Conservation (phyloP, 1,140 invertebrate genomes). For the Amphibalanus amphitrite region DNA sequence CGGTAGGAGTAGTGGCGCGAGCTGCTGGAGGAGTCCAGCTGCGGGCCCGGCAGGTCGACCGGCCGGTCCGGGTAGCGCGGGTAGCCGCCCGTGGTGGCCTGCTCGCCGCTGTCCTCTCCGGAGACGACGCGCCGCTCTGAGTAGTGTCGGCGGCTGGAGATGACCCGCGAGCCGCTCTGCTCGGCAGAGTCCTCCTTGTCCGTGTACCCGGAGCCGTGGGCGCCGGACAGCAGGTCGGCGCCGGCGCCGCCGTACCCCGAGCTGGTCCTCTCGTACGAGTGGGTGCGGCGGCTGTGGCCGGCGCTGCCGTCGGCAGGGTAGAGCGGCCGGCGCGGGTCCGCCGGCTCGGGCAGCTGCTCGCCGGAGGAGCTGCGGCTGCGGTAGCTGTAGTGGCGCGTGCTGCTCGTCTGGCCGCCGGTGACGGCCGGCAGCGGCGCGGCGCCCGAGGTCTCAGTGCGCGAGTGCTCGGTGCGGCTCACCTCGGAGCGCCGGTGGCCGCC, state of each 20-base stretch:
- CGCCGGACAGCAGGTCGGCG: no score
- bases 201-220: neutral
- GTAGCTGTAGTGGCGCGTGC: neutral
- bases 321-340: neutral
- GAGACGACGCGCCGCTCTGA: neutral
- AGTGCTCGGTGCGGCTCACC: no score
- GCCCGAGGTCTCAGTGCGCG: neutral
- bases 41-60: neutral
- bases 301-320: neutral
- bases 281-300: neutral
- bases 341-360: no score
- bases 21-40: neutral
- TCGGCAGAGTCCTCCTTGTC: neutral
- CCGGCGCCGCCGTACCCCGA: neutral
- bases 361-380: neutral
- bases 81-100: neutral
- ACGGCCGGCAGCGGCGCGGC: neutral
- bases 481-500: neutral
- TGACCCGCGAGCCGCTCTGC: no score
- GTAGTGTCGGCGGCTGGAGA: neutral
- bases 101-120: neutral
- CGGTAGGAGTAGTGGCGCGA: neutral
- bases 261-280: neutral
- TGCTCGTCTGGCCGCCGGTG: neutral
- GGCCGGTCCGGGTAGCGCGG: no score